Evolutionary conservation across 2,888 invertebrate species (phyloP).

Genomic region (Athetis lepigone): DNA sequence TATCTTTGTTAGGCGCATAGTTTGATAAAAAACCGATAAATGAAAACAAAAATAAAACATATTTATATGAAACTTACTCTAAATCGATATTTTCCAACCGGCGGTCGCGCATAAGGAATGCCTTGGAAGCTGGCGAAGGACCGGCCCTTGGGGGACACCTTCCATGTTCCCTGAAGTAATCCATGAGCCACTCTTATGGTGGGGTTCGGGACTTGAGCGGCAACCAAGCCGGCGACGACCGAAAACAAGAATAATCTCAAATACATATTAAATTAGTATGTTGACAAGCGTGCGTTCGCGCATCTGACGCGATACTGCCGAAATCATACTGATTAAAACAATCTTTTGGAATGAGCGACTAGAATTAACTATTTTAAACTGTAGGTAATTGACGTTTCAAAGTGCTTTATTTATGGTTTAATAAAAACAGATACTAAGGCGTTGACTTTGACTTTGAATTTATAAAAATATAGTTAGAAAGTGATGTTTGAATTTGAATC

Average conservation of each 20-base stretch:
- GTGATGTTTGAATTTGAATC: too few relatives aligned
- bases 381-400: too few relatives aligned
- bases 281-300: constrained; percentile 42
- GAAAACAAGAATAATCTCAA: constrained; percentile 70
- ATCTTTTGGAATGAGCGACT: too few relatives aligned
- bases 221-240: constrained; percentile 60
- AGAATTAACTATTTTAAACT: too few relatives aligned
- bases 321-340: too few relatives aligned
- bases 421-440: too few relatives aligned
- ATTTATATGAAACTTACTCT: constrained; percentile 86
- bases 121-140: constrained; percentile 91
- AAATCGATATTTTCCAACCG: constrained; percentile 91
- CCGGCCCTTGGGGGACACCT: constrained; percentile 80
- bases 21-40: too few relatives aligned
- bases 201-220: constrained; percentile 74
- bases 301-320: constrained; percentile 40
- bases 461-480: too few relatives aligned
- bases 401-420: too few relatives aligned
- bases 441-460: too few relatives aligned
- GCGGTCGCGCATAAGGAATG: constrained; percentile 91
- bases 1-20: too few relatives aligned
- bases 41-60: too few relatives aligned
- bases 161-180: constrained; percentile 81
- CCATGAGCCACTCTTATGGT: constrained; percentile 79
- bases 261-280: constrained; percentile 32